These are phyloP conservation scores for Ichneumon xanthorius DNA, from an alignment of 2,888 invertebrate genomes.

Conservation along the genomic window DNA sequence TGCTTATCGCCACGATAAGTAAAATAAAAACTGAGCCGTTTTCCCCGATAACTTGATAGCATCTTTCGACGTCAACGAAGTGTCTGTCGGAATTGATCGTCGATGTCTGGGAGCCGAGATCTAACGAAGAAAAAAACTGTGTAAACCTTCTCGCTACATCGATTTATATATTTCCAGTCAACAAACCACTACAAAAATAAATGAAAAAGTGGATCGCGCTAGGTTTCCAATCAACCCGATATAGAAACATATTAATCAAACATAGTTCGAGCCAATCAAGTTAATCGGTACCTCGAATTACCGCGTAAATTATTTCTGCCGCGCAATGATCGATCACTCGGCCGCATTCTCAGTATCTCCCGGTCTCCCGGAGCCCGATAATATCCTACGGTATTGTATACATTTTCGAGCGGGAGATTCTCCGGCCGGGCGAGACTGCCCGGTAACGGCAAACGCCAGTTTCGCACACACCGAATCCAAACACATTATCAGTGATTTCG, in stretches of 20 bases:
- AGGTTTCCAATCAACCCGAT: neutral
- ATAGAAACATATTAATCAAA: neutral
- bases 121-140: too few relatives aligned
- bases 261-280: neutral
- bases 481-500: slow-evolving; percentile 77
- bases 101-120: too few relatives aligned
- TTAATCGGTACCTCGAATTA: slow-evolving; percentile 7
- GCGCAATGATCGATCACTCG: slow-evolving; percentile 16
- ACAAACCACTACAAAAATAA: too few relatives aligned
- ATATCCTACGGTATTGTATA: neutral
- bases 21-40: too few relatives aligned
- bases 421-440: slow-evolving; percentile 12
- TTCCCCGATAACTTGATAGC: too few relatives aligned
- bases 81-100: neutral
- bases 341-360: slow-evolving; percentile 12
- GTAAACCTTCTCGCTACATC: too few relatives aligned
- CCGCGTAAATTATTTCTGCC: neutral
- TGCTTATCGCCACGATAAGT: too few relatives aligned
- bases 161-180: too few relatives aligned
- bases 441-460: slow-evolving; percentile 21
- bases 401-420: slow-evolving; percentile 25
- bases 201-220: neutral
- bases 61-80: neutral
- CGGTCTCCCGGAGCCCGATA: neutral
- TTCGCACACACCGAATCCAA: slow-evolving; percentile 52